Evolutionary conservation across 2,888 invertebrate genomes (phyloP), one percentile per base, ranked within the genome.

Genomic region (Temnothorax unifasciatus): DNA sequence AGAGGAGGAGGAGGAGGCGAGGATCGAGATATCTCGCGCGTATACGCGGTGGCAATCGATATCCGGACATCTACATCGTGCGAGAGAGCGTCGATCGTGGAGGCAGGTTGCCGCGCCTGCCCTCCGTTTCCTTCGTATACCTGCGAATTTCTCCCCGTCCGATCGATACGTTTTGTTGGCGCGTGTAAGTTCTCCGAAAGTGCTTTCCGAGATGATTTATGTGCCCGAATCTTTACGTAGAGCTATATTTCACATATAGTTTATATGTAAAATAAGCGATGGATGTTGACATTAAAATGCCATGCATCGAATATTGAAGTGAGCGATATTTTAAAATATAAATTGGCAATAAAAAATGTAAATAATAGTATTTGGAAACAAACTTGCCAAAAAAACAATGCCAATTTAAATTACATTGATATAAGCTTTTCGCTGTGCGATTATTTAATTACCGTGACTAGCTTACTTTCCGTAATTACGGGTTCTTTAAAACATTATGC

Each of bases 51-150:
- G 85, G 88, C 89, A 88, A 92, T 91, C 92, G 92, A 92, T 92
- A 90, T 88, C 89, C 87, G 87, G 90, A 91, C 90, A 90, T 91
- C 92, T 90, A 86, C 89, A 91, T 91, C 91, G 90, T 79, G 87
- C 88, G 54, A 34, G 82, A 81, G 34, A 81, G 34, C 38, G 29
- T 71, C 79, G 73, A 81, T 81, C 73, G 59, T 34, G 25, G 29
- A 66, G 47, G 66, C 79, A 81, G 38, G 25, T 61, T 38, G 76
- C 41, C 11, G 21, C 47, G n/a, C 64, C 64, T 83, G 61, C 34
- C 54, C 25, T 25, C 41, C 61, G 11, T 83, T 66, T 38, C 21
- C 41, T 79, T 82, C 44, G 29, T n/a, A 66, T n/a, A 66, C 47
- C 38, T 68, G 59, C 61, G 59, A 68, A 69, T 79, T 59, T 71